Conservation (phyloP, 2,113 vertebrate species). For the Forbesichthys papilliferus region DNA sequence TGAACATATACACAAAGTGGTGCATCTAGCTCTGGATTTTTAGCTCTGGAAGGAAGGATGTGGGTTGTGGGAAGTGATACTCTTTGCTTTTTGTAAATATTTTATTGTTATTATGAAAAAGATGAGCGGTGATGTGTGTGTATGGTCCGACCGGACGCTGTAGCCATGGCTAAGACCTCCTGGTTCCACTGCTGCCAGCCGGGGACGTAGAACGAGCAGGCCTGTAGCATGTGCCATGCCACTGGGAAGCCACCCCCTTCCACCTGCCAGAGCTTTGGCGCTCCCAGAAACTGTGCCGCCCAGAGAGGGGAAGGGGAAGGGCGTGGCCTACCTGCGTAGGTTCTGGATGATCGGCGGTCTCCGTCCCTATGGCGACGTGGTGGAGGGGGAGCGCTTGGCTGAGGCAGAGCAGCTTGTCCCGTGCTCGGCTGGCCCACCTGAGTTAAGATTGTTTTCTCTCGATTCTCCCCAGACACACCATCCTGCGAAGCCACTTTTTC, state of each 20-base stretch:
- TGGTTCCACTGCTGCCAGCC: conserved; percentile 70
- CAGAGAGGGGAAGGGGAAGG: conserved; percentile 1
- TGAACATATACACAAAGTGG: conserved; percentile 8
- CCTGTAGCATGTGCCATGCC: conserved; percentile 33
- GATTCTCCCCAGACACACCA: conserved; percentile 99
- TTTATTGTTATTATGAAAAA: conserved; percentile 1
- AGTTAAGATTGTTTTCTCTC: conserved; percentile 99
- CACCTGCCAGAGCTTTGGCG: conserved; percentile 54
- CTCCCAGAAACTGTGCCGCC: conserved; percentile 30
- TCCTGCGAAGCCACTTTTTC: conserved; percentile 99
- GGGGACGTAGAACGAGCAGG: conserved; percentile 66
- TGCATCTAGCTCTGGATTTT: conserved; percentile 64
- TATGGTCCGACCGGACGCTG: conserved; percentile 73
- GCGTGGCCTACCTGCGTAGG: conserved; percentile 45
- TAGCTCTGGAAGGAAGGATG: conserved; percentile 41
- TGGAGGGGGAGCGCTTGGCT: conserved; percentile 56
- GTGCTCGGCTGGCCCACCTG: conserved; percentile 92
- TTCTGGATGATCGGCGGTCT: conserved; percentile 54
- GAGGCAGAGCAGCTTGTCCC: conserved; percentile 91
- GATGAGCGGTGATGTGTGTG: conserved; percentile 49
- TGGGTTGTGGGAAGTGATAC: conserved; percentile 21
- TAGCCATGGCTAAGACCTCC: conserved; percentile 75
- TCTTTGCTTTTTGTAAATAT: conserved; percentile 25
- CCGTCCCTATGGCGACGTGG: conserved; percentile 70
- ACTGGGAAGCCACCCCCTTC: conserved; percentile 23